Percentiles rank a stretch among this genome's conserved stretches.
Conservation (phyloP, 2,113 vertebrate species). For the Cebus imitator region DNA sequence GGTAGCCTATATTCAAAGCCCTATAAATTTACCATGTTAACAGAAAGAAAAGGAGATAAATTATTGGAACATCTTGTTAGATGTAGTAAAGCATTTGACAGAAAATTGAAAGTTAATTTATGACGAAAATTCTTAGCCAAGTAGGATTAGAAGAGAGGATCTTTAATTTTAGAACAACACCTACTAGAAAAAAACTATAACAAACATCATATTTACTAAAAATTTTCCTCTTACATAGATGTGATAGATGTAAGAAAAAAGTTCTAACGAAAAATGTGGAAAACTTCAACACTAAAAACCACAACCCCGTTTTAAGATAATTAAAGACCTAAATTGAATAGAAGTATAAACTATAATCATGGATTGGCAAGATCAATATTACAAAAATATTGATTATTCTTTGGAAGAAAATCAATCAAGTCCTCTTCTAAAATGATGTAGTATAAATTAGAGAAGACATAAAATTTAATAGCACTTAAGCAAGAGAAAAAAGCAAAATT, state of each 20-base stretch:
- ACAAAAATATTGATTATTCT: neutral
- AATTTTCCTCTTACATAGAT: neutral
- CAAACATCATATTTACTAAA: neutral
- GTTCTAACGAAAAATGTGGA: neutral
- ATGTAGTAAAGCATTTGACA: neutral
- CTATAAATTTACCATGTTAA: neutral
- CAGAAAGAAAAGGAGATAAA: neutral
- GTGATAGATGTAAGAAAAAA: neutral
- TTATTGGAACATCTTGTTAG: neutral
- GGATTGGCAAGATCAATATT: neutral
- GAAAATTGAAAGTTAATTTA: neutral
- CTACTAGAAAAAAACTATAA: neutral
- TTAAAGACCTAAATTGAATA: neutral
- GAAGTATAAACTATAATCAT: neutral
- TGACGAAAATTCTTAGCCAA: neutral
- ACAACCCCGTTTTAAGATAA: neutral
- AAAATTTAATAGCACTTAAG: neutral
- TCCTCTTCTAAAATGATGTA: neutral
- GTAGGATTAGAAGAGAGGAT: neutral
- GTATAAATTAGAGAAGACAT: neutral
- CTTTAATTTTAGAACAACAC: neutral
- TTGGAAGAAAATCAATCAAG: neutral
- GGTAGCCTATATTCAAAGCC: neutral
- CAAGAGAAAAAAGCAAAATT: neutral
- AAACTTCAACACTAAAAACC: neutral